Evolutionary conservation across 2,797 vertebrate genomes (phyloP), one percentile per base, ranked within the genome.

Genomic region (Champsocephalus esox): DNA sequence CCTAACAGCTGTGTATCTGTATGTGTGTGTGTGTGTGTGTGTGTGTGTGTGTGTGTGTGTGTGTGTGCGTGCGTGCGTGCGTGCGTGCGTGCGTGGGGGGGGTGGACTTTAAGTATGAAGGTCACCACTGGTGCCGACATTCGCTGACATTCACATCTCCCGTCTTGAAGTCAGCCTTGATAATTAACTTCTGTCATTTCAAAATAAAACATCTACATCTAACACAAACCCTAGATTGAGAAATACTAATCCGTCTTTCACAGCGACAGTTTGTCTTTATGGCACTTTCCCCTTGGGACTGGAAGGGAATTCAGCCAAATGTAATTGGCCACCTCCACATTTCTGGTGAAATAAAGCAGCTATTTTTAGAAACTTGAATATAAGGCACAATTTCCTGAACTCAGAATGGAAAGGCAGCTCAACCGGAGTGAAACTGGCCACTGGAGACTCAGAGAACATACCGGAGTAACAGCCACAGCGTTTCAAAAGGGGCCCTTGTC

Each of bases 321-420:
- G 67, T 77, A 87, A 90, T 62, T 77, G 75, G 68, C 70, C 75
- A 68, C 56, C 38, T 45, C 49, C 56, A 79, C 66, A 73, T 81
- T 91, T 74, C 78, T 73, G 41, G 65, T 84, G 19, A 75, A 86
- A 86, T 71, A 69, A 85, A 81, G 52, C 16, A 28, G 38, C 64
- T 90, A 85, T 85, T 88, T 88, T 87, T 88, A 81, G 82, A 87
- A 85, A 49, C 69, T 50, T 12, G 0, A 57, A 50, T 61, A 60
- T 44, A 70, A 81, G 66, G 56, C 61, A 70, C 73, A 73, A 60
- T 88, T 85, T 91, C 82, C 83, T 86, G 81, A 79, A 38, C 70
- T 44, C 64, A 72, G 62, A 64, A 59, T 0, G 1, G 62, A 86
- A 83, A 83, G 67, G 32, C 55, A 1, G 43, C 54, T 73, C 65